A percentile compares a stretch with the other conserved stretches of the same genome.
Conservation (phyloP, 1,140 invertebrate genomes). For the Linepithema humile region DNA sequence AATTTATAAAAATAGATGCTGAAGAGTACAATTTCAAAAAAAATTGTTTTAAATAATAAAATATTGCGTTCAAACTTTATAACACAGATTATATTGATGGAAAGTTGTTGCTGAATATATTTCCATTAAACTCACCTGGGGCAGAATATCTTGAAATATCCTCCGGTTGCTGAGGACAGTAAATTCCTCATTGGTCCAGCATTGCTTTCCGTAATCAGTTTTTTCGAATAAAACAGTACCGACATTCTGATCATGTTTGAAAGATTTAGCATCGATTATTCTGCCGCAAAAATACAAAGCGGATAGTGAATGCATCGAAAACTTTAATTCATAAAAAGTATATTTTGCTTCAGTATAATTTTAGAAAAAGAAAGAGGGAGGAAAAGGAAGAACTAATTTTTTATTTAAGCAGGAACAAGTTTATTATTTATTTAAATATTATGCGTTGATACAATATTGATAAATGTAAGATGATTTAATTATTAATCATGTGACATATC, state of each 20-base stretch:
- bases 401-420: background rate
- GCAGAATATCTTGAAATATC: constrained; percentile 78
- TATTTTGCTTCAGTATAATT: too few species aligned
- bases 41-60: background rate
- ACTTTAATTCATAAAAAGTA: background rate
- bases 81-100: background rate
- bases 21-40: too few species aligned
- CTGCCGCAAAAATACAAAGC: constrained; percentile 8
- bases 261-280: constrained; percentile 54
- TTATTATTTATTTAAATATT: background rate
- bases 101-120: background rate
- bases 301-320: background rate
- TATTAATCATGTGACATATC: background rate
- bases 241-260: constrained; percentile 67
- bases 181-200: constrained; percentile 78
- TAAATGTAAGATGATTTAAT: background rate
- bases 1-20: too few species aligned
- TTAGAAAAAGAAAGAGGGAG: too few species aligned
- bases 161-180: constrained; percentile 73
- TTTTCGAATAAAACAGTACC: constrained; percentile 79
- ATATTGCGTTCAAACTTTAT: background rate
- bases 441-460: background rate
- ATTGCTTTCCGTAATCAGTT: constrained; percentile 70
- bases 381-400: background rate
- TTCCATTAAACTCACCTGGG: constrained; percentile 68